Conservation (phyloP, 2,113 vertebrate species). For the Channa maculata region DNA sequence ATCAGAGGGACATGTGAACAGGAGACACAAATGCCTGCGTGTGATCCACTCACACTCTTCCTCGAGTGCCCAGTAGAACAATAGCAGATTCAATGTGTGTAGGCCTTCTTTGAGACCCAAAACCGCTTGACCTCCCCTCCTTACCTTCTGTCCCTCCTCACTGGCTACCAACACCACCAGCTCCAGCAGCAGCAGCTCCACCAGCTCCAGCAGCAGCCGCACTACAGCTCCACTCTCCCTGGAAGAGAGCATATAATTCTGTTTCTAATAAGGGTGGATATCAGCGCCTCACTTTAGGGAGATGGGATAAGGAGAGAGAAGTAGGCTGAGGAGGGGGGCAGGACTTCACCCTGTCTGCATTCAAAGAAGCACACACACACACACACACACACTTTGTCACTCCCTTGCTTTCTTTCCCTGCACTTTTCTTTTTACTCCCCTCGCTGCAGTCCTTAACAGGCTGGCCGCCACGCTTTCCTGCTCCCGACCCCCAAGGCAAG, state of each 20-base stretch:
- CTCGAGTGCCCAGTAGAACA: constrained; percentile 21
- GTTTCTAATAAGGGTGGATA: constrained; percentile 55
- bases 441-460: constrained; percentile 53
- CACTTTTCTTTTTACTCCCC: constrained; percentile 45
- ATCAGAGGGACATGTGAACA: not conserved
- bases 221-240: constrained; percentile 4
- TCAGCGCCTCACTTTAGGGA: constrained; percentile 57
- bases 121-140: constrained; percentile 58
- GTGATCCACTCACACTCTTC: not conserved
- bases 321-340: constrained; percentile 11
- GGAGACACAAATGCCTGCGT: not conserved
- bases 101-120: constrained; percentile 55
- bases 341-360: constrained; percentile 53
- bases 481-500: constrained; percentile 49
- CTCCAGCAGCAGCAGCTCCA: not conserved
- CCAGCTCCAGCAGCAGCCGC: not conserved
- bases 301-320: constrained; percentile 36
- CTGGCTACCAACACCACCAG: not conserved
- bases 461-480: constrained; percentile 26
- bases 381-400: constrained; percentile 8
- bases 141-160: constrained; percentile 24
- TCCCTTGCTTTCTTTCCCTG: constrained; percentile 2
- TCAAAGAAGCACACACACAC: constrained; percentile 41
- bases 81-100: constrained; percentile 30
- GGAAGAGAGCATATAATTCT: constrained; percentile 59